Base-by-base conservation (phyloP, 2,797 vertebrate species). In the Spheniscus humboldti region DNA sequence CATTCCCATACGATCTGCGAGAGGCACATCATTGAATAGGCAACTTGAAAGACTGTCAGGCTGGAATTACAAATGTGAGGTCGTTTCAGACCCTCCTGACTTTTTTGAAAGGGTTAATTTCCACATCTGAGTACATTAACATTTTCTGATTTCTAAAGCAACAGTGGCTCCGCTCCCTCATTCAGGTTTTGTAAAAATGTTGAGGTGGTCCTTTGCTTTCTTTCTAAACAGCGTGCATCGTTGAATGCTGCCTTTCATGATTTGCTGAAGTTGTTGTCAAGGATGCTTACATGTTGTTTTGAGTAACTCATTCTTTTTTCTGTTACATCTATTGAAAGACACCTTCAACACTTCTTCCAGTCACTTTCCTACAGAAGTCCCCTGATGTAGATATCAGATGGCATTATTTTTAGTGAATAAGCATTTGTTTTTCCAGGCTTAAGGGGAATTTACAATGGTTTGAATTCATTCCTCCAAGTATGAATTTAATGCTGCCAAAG, bases 321-420 rank as follows among this genome's bases (percentile, higher is more conserved):
- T 67, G 37, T 62, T 86, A 31, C 47, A 23, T 91, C 35, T 60
- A 8, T 68, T 82, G 77, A 91, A 88, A 86, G 64, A 92, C 45
- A 88, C 60, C 62, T 95, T 88, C 50, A 83, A 9, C 16, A 11
- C 33, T 86, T 89, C 57, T 73, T 85, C 37, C 47, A 52, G 71
- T 86, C 43, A 31, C n/a, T 80, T 80, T 74, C 24, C 60, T 81
- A 31, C 13, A 43, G 31, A 90, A 92, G 33, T 85, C 28, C 41
- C 37, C 59, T 68, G 45, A 78, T 94, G 45, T n/a, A 89, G 72
- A 37, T 94, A 83, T 57, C 76, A 81, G 63, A 68, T 91, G 45
- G 53, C 57, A 68, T 94, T 89, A 66, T 66, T 92, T 95, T 91
- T 92, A 83, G 92, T 94, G 68, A 92, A 41, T 68, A 85, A 91